These are phyloP conservation scores for Camelus bactrianus DNA, from an alignment of 2,113 vertebrate species.

Conservation along the genomic window DNA sequence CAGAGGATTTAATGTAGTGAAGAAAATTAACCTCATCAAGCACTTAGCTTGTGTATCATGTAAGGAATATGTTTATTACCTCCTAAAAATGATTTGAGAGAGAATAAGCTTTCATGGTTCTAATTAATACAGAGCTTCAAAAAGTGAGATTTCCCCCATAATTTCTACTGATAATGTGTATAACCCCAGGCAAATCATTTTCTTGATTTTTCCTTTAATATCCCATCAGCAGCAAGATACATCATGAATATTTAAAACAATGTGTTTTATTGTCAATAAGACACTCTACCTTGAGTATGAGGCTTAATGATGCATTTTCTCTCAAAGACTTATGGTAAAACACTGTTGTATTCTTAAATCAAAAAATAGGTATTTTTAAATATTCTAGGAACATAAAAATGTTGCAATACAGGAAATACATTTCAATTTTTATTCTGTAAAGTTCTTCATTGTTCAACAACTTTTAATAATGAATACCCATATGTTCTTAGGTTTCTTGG, in stretches of 20 bases:
- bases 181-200: not conserved
- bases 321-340: not conserved
- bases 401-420: not conserved
- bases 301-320: not conserved
- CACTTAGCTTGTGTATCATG: slow-evolving; percentile 58
- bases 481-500: not conserved
- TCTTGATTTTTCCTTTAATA: not conserved
- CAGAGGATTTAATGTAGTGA: slow-evolving; percentile 73
- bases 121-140: slow-evolving; percentile 38
- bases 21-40: slow-evolving; percentile 78
- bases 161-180: slow-evolving; percentile 22
- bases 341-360: not conserved
- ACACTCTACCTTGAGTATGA: not conserved
- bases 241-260: slow-evolving; percentile 11
- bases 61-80: slow-evolving; percentile 68
- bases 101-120: slow-evolving; percentile 9
- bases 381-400: slow-evolving; percentile 9
- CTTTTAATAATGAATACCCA: not conserved
- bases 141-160: not conserved
- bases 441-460: not conserved
- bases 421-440: not conserved
- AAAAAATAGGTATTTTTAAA: not conserved
- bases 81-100: slow-evolving; percentile 49
- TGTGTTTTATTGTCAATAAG: not conserved
- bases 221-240: not conserved